A percentile compares a stretch with the other conserved stretches of the same genome.
Evolutionary conservation across 2,888 invertebrate species (phyloP).

Genomic region (Macrosiphum euphorbiae): DNA sequence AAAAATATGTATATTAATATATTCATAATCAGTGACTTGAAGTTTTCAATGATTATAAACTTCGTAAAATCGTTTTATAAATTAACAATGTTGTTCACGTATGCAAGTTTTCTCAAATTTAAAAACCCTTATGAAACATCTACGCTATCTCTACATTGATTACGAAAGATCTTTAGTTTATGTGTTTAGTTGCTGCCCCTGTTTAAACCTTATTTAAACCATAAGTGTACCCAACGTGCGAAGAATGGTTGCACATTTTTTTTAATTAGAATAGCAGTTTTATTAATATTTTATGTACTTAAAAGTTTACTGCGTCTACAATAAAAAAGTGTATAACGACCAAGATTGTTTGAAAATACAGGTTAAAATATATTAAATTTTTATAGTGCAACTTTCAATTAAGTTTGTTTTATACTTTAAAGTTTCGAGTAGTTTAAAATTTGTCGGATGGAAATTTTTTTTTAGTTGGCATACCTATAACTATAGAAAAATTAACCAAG

Average conservation of each 20-base stretch:
- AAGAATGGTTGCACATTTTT: neutral
- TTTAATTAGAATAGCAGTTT: neutral
- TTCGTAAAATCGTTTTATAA: neutral
- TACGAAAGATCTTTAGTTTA: neutral
- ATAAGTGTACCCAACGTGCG: neutral
- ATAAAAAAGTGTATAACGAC: constrained; percentile 27
- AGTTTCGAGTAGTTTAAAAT: neutral
- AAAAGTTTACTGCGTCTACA: constrained; percentile 6
- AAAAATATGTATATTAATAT: no score
- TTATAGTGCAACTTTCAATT: constrained; percentile 32
- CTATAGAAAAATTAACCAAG: neutral
- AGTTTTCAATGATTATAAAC: neutral
- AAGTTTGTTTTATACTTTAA: neutral
- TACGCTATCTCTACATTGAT: neutral
- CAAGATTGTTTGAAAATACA: neutral
- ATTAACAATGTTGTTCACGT: neutral
- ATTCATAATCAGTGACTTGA: neutral
- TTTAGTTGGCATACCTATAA: neutral
- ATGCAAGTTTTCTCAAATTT: neutral
- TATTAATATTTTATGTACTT: neutral
- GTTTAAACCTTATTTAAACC: neutral
- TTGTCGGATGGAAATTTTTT: neutral
- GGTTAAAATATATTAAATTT: constrained; percentile 21
- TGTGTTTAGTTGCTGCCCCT: neutral
- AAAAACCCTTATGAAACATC: neutral